Conservation (phyloP, 2,888 invertebrate genomes). For the Drosophila demipolita region DNA sequence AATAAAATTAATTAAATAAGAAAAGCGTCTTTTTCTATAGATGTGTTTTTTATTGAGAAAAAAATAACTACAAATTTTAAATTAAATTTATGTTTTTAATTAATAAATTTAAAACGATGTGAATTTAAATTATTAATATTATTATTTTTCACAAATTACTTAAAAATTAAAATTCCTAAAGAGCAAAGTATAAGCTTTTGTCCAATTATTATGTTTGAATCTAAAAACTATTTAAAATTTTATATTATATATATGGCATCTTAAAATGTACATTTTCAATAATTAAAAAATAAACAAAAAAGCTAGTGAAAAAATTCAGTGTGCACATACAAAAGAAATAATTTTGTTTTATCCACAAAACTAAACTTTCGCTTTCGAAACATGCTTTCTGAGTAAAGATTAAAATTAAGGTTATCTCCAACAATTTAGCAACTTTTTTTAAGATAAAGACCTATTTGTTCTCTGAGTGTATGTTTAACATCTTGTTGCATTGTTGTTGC, state of each 20-base stretch:
- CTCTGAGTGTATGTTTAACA: conserved; percentile 15
- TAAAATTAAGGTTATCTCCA: neutral
- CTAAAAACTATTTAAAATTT: too few species aligned
- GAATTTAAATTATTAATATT: neutral
- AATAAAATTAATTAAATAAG: neutral
- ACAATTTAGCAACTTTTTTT: neutral
- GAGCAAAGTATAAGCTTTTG: too few species aligned
- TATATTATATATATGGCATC: too few species aligned
- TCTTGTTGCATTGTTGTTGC: conserved; percentile 31
- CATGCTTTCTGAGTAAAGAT: neutral
- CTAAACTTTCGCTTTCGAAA: neutral
- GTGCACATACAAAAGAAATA: too few species aligned
- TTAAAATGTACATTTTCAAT: too few species aligned
- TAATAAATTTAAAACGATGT: neutral
- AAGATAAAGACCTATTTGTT: neutral
- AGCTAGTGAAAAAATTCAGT: too few species aligned
- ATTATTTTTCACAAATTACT: neutral
- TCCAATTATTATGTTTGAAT: too few species aligned
- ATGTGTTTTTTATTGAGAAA: neutral
- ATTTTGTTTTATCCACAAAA: too few species aligned
- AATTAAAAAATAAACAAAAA: too few species aligned
- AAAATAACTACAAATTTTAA: too few species aligned
- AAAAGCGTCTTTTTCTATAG: neutral
- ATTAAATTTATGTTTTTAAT: neutral
- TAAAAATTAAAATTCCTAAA: too few species aligned